These are phyloP conservation scores for Fopius arisanus DNA, from an alignment of 1,140 invertebrate genomes.

Conservation along the genomic window DNA sequence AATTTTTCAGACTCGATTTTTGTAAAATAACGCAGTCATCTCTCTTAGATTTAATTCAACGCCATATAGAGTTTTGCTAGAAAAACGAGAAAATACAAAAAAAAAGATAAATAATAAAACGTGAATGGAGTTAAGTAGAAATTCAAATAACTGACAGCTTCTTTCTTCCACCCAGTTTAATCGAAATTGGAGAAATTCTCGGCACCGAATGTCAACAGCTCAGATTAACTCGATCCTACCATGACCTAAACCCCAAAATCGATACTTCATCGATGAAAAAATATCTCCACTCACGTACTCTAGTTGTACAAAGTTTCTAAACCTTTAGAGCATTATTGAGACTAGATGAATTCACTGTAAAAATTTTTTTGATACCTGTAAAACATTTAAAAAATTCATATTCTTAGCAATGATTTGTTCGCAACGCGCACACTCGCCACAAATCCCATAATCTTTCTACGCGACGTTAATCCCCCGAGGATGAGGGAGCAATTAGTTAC, in stretches of 20 bases:
- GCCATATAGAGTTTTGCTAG: slow-evolving; percentile 15
- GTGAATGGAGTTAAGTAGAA: neutral
- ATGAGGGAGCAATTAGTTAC: neutral
- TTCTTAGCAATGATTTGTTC: slow-evolving; percentile 5
- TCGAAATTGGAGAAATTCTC: no score
- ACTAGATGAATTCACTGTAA: slow-evolving; percentile 15
- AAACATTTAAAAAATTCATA: slow-evolving; percentile 10
- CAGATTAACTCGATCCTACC: neutral
- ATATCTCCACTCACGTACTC: neutral
- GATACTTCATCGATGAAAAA: neutral
- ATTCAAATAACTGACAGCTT: neutral
- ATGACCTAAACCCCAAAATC: neutral
- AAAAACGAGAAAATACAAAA: neutral
- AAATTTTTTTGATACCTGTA: slow-evolving; percentile 24
- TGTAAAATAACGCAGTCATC: slow-evolving; percentile 40
- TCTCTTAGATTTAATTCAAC: slow-evolving; percentile 33
- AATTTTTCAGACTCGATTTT: slow-evolving; percentile 30
- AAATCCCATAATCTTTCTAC: neutral
- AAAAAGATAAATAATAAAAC: neutral
- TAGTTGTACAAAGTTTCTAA: slow-evolving; percentile 25
- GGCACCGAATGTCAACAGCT: neutral
- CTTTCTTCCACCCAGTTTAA: no score
- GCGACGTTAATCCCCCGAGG: neutral
- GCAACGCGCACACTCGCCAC: neutral
- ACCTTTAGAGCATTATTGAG: neutral